Percentiles rank a stretch among this genome's conserved stretches.
phyloP scores from a whole-genome alignment of 2,113 vertebrate species.

The Hipposideros armiger region DNA sequence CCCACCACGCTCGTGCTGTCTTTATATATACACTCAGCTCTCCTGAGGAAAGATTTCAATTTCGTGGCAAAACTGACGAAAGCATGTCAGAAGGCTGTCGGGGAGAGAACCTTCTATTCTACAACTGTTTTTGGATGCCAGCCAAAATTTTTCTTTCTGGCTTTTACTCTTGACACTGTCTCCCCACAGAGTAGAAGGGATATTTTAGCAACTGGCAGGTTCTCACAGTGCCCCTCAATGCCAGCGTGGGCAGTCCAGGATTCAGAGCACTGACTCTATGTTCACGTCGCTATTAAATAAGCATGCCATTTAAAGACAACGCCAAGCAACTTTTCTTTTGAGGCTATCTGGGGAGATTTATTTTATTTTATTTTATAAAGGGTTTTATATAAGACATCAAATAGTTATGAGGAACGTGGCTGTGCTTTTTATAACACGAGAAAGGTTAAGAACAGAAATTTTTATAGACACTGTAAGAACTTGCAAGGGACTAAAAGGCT shows the following conservation, averaged over 20 bases:
- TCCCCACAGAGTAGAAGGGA: constrained; percentile 76
- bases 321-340: constrained; percentile 85
- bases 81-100: constrained; percentile 81
- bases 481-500: constrained; percentile 87
- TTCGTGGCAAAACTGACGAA: constrained; percentile 86
- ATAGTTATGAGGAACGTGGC: constrained; percentile 88
- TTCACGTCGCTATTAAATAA: constrained; percentile 88
- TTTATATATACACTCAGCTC: constrained; percentile 79
- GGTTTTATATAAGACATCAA: constrained; percentile 90
- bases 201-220: constrained; percentile 84
- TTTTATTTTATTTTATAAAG: constrained; percentile 82
- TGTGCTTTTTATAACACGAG: constrained; percentile 89
- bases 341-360: constrained; percentile 87
- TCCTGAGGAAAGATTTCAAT: constrained; percentile 86
- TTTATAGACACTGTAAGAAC: constrained; percentile 88
- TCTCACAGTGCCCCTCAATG: constrained; percentile 77
- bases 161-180: constrained; percentile 86
- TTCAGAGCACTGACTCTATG: constrained; percentile 82
- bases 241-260: constrained; percentile 65
- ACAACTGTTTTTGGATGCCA: constrained; percentile 83
- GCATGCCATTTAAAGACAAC: constrained; percentile 86
- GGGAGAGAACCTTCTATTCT: constrained; percentile 73
- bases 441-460: constrained; percentile 90
- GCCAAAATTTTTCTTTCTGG: constrained; percentile 84
- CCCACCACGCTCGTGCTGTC: constrained; percentile 54